Evolutionary conservation across 1,140 invertebrate genomes (phyloP).

Genomic region (Drosophila seguyi): DNA sequence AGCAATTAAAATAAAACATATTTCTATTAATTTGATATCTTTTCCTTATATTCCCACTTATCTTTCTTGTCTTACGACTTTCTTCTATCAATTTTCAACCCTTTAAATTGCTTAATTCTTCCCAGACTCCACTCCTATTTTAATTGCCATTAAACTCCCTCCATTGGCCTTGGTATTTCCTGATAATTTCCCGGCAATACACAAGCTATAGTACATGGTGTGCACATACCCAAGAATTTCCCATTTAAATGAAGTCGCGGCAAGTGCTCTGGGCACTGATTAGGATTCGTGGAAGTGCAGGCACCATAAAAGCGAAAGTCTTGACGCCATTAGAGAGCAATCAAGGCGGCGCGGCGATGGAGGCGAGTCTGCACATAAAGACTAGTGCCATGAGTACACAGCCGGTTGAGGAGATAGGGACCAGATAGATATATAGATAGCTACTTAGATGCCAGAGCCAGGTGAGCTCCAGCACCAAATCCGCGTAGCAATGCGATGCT

Average conservation of each 20-base stretch:
- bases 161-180: conserved; percentile 21
- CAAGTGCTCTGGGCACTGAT: conserved; percentile 62
- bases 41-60: not conserved
- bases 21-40: not conserved
- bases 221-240: conserved; percentile 29
- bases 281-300: conserved; percentile 72
- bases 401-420: conserved; percentile 24
- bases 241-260: conserved; percentile 55
- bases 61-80: not conserved
- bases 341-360: conserved; percentile 30
- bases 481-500: conserved; percentile 43
- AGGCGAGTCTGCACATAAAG: conserved; percentile 55
- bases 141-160: conserved; percentile 27
- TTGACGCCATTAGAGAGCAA: conserved; percentile 80
- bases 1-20: not conserved
- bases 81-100: conserved; percentile 13
- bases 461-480: conserved; percentile 10
- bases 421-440: conserved; percentile 29
- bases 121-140: conserved; percentile 8
- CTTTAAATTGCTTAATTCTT: conserved; percentile 28
- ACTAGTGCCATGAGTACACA: conserved; percentile 79
- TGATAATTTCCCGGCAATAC: conserved; percentile 18
- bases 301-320: conserved; percentile 81
- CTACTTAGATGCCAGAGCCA: conserved; percentile 19
- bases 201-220: conserved; percentile 7